Evolutionary conservation across 2,797 vertebrate species (phyloP).

Genomic region (Sebastes jordani): DNA sequence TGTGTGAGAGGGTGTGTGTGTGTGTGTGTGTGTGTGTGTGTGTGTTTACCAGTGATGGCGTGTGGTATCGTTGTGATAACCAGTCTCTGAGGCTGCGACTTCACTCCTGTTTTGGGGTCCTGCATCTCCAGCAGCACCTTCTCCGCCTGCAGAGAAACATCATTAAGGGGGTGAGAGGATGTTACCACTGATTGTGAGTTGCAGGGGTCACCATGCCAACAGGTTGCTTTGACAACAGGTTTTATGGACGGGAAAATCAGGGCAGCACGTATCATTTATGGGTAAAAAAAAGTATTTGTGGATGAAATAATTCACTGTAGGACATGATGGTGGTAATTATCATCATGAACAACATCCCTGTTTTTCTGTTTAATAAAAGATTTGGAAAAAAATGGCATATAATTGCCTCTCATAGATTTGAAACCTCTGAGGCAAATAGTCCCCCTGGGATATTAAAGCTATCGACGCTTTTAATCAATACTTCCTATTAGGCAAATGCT

Average conservation of each 20-base stretch:
- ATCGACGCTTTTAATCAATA: not conserved
- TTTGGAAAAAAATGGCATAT: not conserved
- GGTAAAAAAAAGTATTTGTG: not conserved
- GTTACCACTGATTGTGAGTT: constrained; percentile 19
- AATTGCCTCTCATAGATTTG: not conserved
- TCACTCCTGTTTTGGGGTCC: constrained; percentile 88
- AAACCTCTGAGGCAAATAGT: not conserved
- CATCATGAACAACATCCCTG: not conserved
- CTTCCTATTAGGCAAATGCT: not conserved
- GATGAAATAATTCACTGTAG: not conserved
- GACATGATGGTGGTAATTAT: not conserved
- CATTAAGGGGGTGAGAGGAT: not conserved
- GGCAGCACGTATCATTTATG: not conserved
- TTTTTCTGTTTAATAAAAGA: constrained; percentile 1
- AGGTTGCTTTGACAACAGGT: constrained; percentile 13
- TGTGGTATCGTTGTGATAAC: constrained; percentile 91
- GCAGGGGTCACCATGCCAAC: constrained; percentile 42
- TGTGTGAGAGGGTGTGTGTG: not conserved
- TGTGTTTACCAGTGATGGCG: constrained; percentile 87
- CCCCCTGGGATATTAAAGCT: not conserved
- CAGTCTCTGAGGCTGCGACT: constrained; percentile 89
- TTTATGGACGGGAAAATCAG: not conserved
- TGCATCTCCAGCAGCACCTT: constrained; percentile 94
- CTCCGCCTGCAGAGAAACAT: constrained; percentile 83
- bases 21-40: constrained; percentile 1